Percentiles rank a stretch among this genome's conserved stretches.
phyloP scores from a whole-genome alignment of 2,797 vertebrate genomes.

The Coregonus suidteri region DNA sequence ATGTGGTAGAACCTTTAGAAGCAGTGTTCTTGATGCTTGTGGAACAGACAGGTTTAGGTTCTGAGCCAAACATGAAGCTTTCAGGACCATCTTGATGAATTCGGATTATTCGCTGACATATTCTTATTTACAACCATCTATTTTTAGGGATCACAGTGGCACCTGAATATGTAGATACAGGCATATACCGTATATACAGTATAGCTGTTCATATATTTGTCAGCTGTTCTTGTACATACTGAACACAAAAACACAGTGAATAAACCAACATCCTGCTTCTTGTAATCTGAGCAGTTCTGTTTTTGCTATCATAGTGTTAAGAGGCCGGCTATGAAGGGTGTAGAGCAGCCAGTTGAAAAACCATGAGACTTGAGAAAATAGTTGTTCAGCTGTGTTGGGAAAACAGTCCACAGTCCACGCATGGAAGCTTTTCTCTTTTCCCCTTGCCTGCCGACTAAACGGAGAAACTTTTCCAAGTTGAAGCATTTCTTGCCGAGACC shows the following conservation, averaged over 20 bases:
- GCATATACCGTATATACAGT: not conserved
- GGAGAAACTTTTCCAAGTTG: not conserved
- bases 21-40: too few relatives aligned
- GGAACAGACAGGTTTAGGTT: not conserved
- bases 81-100: not conserved
- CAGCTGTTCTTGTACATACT: slow-evolving; percentile 15
- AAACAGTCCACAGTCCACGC: not conserved
- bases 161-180: not conserved
- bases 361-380: slow-evolving; percentile 1
- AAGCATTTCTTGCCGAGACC: not conserved
- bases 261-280: slow-evolving; percentile 10
- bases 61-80: slow-evolving; percentile 9
- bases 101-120: not conserved
- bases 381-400: not conserved
- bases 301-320: slow-evolving; percentile 16
- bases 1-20: not conserved
- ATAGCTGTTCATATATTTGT: slow-evolving; percentile 8
- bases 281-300: slow-evolving; percentile 17
- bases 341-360: not conserved
- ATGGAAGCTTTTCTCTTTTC: slow-evolving; percentile 4
- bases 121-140: not conserved
- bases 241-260: slow-evolving; percentile 10
- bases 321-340: slow-evolving; percentile 17
- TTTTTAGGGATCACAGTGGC: slow-evolving; percentile 13
- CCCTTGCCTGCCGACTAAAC: not conserved